phyloP scores from a whole-genome alignment of 2,113 vertebrate species.

The Hyperoodon ampullatus region DNA sequence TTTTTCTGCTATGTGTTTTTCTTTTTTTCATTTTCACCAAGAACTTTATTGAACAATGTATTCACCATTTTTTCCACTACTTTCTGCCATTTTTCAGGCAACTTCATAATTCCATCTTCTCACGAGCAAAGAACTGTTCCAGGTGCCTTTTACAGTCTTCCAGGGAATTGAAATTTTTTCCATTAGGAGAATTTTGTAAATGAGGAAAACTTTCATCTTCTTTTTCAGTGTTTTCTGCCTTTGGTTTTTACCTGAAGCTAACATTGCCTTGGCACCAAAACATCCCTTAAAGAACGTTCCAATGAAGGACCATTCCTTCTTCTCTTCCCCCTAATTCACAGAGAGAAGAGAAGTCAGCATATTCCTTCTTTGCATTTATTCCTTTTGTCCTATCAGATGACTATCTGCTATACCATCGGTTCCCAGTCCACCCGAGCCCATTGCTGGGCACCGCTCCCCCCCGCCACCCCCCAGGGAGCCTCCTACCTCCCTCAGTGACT shows the following conservation, averaged over 20 bases:
- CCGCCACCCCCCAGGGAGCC: not conserved
- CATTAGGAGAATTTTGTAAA: not conserved
- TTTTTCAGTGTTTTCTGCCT: not conserved
- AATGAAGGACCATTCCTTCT: not conserved
- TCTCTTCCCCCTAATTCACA: not conserved
- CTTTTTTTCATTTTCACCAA: no score
- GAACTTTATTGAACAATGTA: no score
- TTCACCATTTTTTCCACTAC: no score
- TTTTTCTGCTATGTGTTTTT: not conserved
- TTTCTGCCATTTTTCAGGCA: no score
- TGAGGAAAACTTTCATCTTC: not conserved
- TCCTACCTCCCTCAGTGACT: not conserved
- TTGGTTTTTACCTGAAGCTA: not conserved
- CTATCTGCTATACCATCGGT: not conserved
- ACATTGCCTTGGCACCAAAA: not conserved
- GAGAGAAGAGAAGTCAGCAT: not conserved
- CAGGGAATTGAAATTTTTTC: no score
- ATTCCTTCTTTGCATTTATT: not conserved
- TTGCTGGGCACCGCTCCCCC: not conserved
- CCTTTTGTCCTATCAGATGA: not conserved
- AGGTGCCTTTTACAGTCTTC: no score
- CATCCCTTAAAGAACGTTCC: not conserved
- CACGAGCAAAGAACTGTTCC: no score
- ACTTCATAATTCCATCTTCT: no score
- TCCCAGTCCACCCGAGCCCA: not conserved